phyloP scores from a whole-genome alignment of 2,797 vertebrate species.

The Sebastes nivosus region DNA sequence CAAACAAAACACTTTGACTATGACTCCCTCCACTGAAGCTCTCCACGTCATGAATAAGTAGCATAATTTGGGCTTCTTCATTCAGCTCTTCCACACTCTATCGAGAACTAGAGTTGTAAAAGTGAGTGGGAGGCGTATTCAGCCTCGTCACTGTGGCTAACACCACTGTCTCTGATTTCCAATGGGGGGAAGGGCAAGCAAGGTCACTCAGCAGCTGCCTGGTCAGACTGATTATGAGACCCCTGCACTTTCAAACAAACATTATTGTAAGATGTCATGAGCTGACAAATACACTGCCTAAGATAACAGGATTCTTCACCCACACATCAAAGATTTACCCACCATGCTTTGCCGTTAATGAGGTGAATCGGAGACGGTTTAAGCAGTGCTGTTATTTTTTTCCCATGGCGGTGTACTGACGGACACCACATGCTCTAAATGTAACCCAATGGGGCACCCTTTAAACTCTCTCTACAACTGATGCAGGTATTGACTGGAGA shows the following conservation, averaged over 20 bases:
- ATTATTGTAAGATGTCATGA: slow-evolving; percentile 8
- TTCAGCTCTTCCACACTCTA: not conserved
- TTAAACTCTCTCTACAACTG: not conserved
- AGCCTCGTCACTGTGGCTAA: not conserved
- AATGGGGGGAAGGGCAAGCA: slow-evolving; percentile 13
- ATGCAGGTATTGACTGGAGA: not conserved
- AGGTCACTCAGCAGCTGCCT: slow-evolving; percentile 7
- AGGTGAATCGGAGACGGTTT: not conserved
- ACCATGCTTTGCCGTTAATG: not conserved
- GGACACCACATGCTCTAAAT: not conserved
- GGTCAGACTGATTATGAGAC: slow-evolving; percentile 16
- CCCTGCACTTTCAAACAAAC: slow-evolving; percentile 13
- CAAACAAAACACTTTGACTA: not conserved
- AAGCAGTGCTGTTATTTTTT: no score
- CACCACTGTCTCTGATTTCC: slow-evolving; percentile 8
- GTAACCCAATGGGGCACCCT: not conserved
- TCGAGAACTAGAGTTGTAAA: not conserved
- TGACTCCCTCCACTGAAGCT: not conserved
- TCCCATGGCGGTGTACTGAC: not conserved
- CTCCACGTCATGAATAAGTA: not conserved
- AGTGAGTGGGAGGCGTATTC: slow-evolving; percentile 17
- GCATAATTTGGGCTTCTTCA: not conserved
- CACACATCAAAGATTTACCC: not conserved
- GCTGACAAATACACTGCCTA: not conserved
- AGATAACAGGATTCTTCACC: slow-evolving; percentile 5